Percentiles rank a stretch among this genome's conserved stretches.
Evolutionary conservation across 1,140 invertebrate genomes (phyloP).

Genomic region (Drosophila ananassae): DNA sequence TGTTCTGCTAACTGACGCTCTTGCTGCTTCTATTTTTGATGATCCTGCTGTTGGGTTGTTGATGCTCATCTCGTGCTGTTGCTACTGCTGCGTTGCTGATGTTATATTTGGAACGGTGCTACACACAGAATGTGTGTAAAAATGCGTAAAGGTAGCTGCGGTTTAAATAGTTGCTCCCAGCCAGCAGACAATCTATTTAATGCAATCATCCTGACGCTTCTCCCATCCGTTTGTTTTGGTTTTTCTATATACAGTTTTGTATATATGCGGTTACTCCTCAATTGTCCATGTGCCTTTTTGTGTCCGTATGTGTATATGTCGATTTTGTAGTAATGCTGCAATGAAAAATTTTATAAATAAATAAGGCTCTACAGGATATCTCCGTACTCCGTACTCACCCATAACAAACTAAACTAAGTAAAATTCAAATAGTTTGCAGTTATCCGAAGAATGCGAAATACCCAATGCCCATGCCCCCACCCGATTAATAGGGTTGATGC

Average conservation of each 20-base stretch:
- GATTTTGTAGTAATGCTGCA: slow-evolving; percentile 56
- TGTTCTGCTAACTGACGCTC: background rate
- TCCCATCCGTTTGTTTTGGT: slow-evolving; percentile 42
- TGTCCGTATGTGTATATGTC: slow-evolving; percentile 31
- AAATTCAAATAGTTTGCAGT: slow-evolving; percentile 82
- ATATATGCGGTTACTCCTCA: slow-evolving; percentile 30
- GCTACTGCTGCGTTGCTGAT: slow-evolving; percentile 22
- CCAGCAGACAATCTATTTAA: slow-evolving; percentile 42
- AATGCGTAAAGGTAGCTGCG: slow-evolving; percentile 34
- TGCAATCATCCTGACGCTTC: slow-evolving; percentile 47
- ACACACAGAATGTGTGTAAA: slow-evolving; percentile 70
- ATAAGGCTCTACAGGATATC: background rate
- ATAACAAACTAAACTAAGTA: slow-evolving; percentile 83
- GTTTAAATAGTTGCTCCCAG: slow-evolving; percentile 31
- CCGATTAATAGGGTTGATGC: slow-evolving; percentile 83
- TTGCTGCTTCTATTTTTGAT: slow-evolving; percentile 5
- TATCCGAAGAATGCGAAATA: slow-evolving; percentile 63
- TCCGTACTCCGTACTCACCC: slow-evolving; percentile 48
- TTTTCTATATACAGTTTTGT: slow-evolving; percentile 40
- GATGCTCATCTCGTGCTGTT: slow-evolving; percentile 30
- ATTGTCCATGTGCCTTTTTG: slow-evolving; percentile 9
- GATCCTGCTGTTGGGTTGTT: background rate
- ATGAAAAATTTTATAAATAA: background rate
- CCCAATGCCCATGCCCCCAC: slow-evolving; percentile 32
- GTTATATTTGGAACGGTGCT: slow-evolving; percentile 68